phyloP scores from a whole-genome alignment of 53 echinoderm and acorn worm species.

The Actinopyga echinites region DNA sequence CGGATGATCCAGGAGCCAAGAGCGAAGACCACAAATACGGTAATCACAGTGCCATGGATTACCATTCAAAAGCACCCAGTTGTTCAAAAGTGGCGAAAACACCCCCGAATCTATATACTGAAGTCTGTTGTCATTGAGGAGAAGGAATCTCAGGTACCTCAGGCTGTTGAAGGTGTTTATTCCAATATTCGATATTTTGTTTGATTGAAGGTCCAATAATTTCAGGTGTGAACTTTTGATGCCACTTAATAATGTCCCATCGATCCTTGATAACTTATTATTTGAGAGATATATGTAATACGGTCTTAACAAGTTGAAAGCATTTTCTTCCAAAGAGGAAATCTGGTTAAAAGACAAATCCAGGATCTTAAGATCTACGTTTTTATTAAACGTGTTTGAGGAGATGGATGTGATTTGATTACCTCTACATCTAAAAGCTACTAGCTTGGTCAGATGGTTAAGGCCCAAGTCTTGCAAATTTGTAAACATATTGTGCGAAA shows the following conservation, averaged over 20 bases:
- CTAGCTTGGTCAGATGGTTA: neutral
- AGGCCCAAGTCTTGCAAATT: neutral
- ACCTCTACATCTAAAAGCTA: neutral
- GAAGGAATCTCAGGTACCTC: neutral
- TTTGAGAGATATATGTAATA: neutral
- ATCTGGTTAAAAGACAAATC: neutral
- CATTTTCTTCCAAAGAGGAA: neutral
- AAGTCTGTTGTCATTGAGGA: neutral
- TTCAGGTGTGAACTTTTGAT: constrained; percentile 5
- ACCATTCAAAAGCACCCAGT: neutral
- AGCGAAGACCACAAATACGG: neutral
- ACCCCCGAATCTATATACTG: neutral
- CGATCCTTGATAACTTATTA: neutral
- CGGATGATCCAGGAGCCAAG: neutral
- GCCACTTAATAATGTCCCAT: neutral
- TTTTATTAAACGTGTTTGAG: neutral
- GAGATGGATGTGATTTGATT: neutral
- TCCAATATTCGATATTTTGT: neutral
- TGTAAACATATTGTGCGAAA: neutral
- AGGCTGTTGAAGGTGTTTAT: neutral
- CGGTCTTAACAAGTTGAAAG: neutral
- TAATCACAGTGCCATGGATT: constrained; percentile 9
- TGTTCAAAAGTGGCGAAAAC: constrained; percentile 15
- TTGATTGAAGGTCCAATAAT: neutral
- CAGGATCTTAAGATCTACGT: neutral